These are phyloP conservation scores for Stenodema calcarata DNA, from an alignment of 2,888 invertebrate species.

Conservation along the genomic window DNA sequence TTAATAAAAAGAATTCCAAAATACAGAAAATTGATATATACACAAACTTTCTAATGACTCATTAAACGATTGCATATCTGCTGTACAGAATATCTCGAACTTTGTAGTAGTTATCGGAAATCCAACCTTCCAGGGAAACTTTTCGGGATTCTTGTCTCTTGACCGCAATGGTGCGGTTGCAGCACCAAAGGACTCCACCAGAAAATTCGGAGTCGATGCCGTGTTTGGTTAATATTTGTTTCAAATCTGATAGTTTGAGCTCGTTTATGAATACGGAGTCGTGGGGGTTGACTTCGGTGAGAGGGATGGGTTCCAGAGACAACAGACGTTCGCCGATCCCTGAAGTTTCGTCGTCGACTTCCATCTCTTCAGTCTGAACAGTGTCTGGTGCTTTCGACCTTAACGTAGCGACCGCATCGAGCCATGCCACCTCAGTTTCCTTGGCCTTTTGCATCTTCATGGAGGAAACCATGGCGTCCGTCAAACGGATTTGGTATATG, in stretches of 20 bases:
- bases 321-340: constrained; percentile 43
- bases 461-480: constrained; percentile 88
- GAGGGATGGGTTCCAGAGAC: constrained; percentile 72
- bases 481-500: constrained; percentile 91
- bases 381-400: constrained; percentile 65
- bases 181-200: constrained; percentile 92
- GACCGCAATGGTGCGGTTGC: constrained; percentile 87
- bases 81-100: constrained; percentile 91
- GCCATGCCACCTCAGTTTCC: constrained; percentile 95
- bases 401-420: constrained; percentile 77
- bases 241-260: constrained; percentile 89
- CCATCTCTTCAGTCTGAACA: constrained; percentile 60
- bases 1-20: too few species aligned
- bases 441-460: constrained; percentile 83
- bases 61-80: constrained; percentile 93
- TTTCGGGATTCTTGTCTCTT: constrained; percentile 89
- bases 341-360: constrained; percentile 44
- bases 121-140: constrained; percentile 90
- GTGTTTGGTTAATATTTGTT: constrained; percentile 76
- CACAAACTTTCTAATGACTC: not conserved
- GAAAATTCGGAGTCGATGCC: constrained; percentile 86
- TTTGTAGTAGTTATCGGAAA: constrained; percentile 94
- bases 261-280: constrained; percentile 91
- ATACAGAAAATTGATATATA: not conserved
- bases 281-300: constrained; percentile 69